Evolutionary conservation across 2,113 vertebrate species (phyloP), one percentile per base, ranked within the genome.

Genomic region (Melanerpes aurifrons): DNA sequence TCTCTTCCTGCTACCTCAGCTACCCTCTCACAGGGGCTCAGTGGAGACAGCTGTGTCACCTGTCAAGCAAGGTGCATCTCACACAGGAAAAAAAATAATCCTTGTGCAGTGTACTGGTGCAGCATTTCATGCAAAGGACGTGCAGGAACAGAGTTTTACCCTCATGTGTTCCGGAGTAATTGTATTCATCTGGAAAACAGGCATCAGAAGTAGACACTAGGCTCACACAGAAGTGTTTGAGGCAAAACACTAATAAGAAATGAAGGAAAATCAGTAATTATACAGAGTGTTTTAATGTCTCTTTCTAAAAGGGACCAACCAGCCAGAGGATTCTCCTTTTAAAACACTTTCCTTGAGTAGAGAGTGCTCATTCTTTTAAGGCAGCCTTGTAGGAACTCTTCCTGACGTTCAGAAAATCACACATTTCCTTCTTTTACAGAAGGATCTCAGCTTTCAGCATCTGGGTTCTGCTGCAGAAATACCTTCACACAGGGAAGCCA

Each of bases 401-500:
- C 6, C 3, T 35, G 48, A 6, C 5, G 35, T 86, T 82, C 35
- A 68, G 43, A 70, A 43, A 59, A 7, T 14, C 20, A 25, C 4
- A 9, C 12, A 5, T 20, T 80, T 56, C 64, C 29, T 63, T 10
- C 50, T 16, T 4, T 48, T n/a, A 61, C 28, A 35, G 82, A 50
- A 87, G n/a, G 22, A 8, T 25, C 16, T 32, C 8, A 21, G 85
- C 28, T 61, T 79, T 61, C 45, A 40, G 25, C 29, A 15, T 1
- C 0, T 21, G 4, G 1, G 17, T 37, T 82, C 19, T 56, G 28
- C 68, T 5, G 3, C 48, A 63, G 48, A 35, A 54, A 59, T 0
- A 3, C n/a, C n/a, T 84, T 48, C 29, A 31, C 9, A 4, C n/a
- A 62, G 47, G 50, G 45, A 17, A 64, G 57, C 77, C 48, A 20